phyloP scores from a whole-genome alignment of 2,888 invertebrate genomes.

The Metallyticus violacea region DNA sequence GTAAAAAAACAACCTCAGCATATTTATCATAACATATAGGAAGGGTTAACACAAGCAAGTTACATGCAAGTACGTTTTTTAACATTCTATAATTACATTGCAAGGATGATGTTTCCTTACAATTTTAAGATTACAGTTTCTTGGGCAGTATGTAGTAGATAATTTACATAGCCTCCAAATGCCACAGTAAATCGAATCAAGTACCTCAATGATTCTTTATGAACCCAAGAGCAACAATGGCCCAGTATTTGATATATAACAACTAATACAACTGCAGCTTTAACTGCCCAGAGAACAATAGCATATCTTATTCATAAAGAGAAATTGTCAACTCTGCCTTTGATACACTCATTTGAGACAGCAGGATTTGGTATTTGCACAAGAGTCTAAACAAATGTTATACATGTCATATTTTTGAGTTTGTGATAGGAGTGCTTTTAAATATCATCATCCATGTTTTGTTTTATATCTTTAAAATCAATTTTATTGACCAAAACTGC shows the following conservation, averaged over 20 bases:
- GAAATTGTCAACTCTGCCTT: not conserved
- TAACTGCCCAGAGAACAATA: not conserved
- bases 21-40: constrained; percentile 8
- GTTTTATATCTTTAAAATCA: not conserved
- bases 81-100: not conserved
- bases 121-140: too few species aligned
- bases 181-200: not conserved
- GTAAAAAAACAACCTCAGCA: constrained; percentile 27
- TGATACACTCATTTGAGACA: not conserved
- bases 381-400: constrained; percentile 2
- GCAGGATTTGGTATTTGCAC: constrained; percentile 4
- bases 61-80: not conserved
- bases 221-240: not conserved
- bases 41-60: constrained; percentile 1
- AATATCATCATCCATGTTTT: not conserved
- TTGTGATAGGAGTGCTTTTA: not conserved
- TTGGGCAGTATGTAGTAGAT: too few species aligned
- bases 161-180: not conserved
- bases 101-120: too few species aligned
- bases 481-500: not conserved
- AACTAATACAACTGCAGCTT: not conserved
- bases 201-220: not conserved
- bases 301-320: not conserved
- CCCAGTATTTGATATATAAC: not conserved
- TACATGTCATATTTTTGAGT: not conserved